A percentile compares a stretch with the other conserved stretches of the same genome.
These are phyloP conservation scores for Anthonomus grandis DNA, from an alignment of 1,140 invertebrate genomes.

Conservation along the genomic window DNA sequence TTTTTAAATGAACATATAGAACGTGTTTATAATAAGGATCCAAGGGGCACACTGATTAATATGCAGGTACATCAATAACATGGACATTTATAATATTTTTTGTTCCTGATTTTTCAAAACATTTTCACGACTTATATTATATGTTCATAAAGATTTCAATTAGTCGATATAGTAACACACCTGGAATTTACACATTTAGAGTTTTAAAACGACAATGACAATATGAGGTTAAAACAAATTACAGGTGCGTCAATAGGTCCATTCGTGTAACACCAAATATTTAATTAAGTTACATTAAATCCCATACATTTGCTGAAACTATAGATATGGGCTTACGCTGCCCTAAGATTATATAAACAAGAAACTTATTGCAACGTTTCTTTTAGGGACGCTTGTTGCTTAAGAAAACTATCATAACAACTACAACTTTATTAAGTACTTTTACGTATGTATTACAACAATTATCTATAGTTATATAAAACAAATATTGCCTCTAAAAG, in stretches of 20 bases:
- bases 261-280: slow-evolving; percentile 17
- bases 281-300: slow-evolving; percentile 20
- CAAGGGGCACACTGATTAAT: too few relatives aligned
- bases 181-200: slow-evolving; percentile 2
- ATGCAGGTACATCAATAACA: slow-evolving; percentile 19
- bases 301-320: slow-evolving; percentile 20
- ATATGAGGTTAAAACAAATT: slow-evolving; percentile 1
- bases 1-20: too few relatives aligned
- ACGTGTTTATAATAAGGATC: too few relatives aligned
- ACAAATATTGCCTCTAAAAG: too few relatives aligned
- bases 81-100: slow-evolving; percentile 6
- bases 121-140: background rate
- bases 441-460: too few relatives aligned
- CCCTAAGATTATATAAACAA: slow-evolving; percentile 26
- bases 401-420: slow-evolving; percentile 11
- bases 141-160: too few relatives aligned
- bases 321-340: slow-evolving; percentile 15
- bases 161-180: slow-evolving; percentile 6
- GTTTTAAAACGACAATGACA: slow-evolving; percentile 3
- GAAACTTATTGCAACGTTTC: slow-evolving; percentile 25
- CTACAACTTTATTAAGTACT: too few relatives aligned
- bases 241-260: slow-evolving; percentile 19
- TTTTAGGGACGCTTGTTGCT: slow-evolving; percentile 6
- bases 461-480: too few relatives aligned
- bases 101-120: slow-evolving; percentile 2